Conservation (phyloP, 2,113 vertebrate genomes). For the Poicephalus meyeri region DNA sequence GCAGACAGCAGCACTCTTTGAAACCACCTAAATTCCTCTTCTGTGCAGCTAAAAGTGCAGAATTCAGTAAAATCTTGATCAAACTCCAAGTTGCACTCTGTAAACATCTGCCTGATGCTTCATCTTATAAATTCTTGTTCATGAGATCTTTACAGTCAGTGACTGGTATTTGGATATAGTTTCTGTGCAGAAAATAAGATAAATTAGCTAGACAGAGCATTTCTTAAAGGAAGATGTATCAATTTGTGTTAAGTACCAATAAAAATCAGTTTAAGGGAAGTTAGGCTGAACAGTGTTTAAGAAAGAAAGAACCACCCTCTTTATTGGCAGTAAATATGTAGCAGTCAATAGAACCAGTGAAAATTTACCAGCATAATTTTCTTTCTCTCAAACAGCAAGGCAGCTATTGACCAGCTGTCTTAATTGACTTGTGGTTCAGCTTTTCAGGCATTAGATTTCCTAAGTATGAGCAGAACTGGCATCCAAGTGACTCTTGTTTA, state of each 20-base stretch:
- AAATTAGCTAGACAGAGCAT: neutral
- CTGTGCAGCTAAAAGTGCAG: neutral
- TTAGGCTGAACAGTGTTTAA: neutral
- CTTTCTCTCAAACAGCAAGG: constrained; percentile 52
- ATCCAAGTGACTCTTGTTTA: neutral
- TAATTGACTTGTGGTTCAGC: constrained; percentile 35
- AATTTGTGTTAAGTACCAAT: neutral
- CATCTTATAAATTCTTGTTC: neutral
- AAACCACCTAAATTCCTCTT: neutral
- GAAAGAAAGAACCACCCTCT: neutral
- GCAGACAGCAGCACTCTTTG: neutral
- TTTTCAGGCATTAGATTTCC: constrained; percentile 25
- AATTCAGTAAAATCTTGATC: neutral
- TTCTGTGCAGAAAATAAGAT: neutral
- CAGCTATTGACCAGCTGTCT: constrained; percentile 59
- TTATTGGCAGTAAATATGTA: constrained; percentile 9
- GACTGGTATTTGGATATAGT: neutral
- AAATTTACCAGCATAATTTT: constrained; percentile 54
- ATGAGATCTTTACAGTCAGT: neutral
- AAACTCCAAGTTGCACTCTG: neutral
- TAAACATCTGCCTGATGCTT: neutral
- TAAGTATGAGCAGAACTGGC: neutral
- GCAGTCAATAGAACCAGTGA: constrained; percentile 17
- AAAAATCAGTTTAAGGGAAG: neutral
- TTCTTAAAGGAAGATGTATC: neutral